Evolutionary conservation across 2,888 invertebrate genomes (phyloP), one percentile per base, ranked within the genome.

Genomic region (Epiperipatus broadwayi): DNA sequence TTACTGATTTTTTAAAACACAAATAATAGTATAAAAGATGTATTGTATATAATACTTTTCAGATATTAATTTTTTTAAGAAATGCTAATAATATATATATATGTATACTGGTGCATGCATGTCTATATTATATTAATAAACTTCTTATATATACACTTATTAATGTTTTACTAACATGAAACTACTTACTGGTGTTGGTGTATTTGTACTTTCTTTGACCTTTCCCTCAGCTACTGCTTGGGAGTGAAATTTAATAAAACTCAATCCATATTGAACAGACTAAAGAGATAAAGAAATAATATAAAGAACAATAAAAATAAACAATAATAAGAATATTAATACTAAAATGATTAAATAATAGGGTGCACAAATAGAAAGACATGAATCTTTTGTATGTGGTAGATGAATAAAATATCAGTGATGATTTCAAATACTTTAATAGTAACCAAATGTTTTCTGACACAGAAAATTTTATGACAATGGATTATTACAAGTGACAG

Each of bases 181-280:
- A 16, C 5, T 5, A 33, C 10, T 10, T 16, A 12, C 34, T 12
- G 36, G 21, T 21, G 30, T 36, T 18, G 22, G 28, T 27, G 34
- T 16, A 21, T 25, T 36, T 4, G 52, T 39, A 19, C 31, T 40
- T 15, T 46, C 40, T 4, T 45, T 47, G n/a, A n/a, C n/a, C n/a
- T n/a, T n/a, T n/a, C n/a, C n/a, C 35, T 43, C 47, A n/a, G 45
- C 40, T 41, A 48, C 43, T 15, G 40, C 34, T 33, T 52, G 51
- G 35, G 68, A 67, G 44, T 71, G 67, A 39, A 83, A 58, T 50
- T 72, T 76, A 35, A 85, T 63, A 58, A 85, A 85, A 1, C 78
- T 73, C 10, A 87, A 56, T 0, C 87, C 87, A 58, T 72, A 87
- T 58, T 75, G 69, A 40, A 72, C 67, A 47, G 73, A 72, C 53